Base-by-base conservation (phyloP, 2,113 vertebrate species). In the Oenanthe melanoleuca region DNA sequence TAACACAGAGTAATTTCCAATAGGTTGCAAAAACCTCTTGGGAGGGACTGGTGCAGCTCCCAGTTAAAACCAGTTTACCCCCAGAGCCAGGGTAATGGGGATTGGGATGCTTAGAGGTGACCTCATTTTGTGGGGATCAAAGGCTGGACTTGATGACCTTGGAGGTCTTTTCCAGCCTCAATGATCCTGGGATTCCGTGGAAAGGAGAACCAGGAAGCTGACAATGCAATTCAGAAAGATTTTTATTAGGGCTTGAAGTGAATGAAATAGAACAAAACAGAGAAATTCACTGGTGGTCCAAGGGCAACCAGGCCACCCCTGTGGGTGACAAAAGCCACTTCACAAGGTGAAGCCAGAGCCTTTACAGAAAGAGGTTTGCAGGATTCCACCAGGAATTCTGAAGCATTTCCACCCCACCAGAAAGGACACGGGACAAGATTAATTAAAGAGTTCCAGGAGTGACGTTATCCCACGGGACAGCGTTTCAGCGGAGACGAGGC, bases 391-490 rank as follows among this genome's bases (percentile, higher is more conserved):
- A 8, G 38, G 79, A 81, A 44, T 79, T 44, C 28, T 2, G 12
- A 75, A 91, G 6, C 11, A 10, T 67, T 92, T n/a, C 80, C 34
- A 31, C 57, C 45, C 70, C 61, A 63, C 22, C 56, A 40, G 60
- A 37, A 55, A 84, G 64, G 29, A 50, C 38, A 19, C 0, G 6
- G 9, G 10, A n/a, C 5, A 15, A 31, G 56, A 33, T 23, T 1
- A 25, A 29, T 6, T 1, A 21, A 34, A 55, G 47, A 67, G 50
- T 38, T 75, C 63, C 66, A 40, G 53, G 33, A 80, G 6, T 55
- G 74, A 20, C 10, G 0, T 4, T 19, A 10, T 26, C 24, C 22
- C 16, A 4, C 1, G 0, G n/a, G 44, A 18, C 12, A 3, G 15
- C 9, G 23, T 6, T 16, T 17, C 61, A 14, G 4, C 4, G 34